A percentile compares a stretch with the other conserved stretches of the same genome.
These are phyloP conservation scores for Phalacrocorax pelagicus DNA, from an alignment of 2,113 vertebrate genomes.

Conservation along the genomic window DNA sequence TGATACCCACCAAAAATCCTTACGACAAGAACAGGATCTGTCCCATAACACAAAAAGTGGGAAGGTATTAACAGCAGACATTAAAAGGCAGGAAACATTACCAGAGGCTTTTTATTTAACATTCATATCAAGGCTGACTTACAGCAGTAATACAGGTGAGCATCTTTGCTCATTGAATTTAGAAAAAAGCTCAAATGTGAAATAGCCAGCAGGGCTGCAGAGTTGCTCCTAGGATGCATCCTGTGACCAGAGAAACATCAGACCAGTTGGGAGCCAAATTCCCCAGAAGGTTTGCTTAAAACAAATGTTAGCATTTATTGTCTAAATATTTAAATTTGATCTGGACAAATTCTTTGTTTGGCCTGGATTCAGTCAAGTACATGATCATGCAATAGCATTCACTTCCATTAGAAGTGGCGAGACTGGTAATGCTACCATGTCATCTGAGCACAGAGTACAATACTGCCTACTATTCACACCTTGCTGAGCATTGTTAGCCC, in stretches of 20 bases:
- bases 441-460: fast-evolving
- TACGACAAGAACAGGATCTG: neutral
- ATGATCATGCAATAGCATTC: fast-evolving
- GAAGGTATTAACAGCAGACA: neutral
- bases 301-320: neutral
- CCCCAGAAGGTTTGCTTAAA: neutral
- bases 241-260: neutral
- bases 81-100: neutral
- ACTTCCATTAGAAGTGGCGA: neutral
- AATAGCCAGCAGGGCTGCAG: neutral
- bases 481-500: neutral
- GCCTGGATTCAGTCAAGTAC: neutral
- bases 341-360: neutral
- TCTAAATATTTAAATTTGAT: neutral
- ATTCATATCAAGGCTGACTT: neutral
- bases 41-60: neutral
- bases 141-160: fast-evolving
- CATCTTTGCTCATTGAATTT: neutral
- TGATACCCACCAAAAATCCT: neutral
- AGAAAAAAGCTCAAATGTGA: neutral
- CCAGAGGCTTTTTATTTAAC: neutral
- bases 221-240: neutral
- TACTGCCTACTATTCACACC: neutral
- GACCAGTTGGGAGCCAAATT: neutral
- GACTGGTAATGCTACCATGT: fast-evolving